Conservation (phyloP, 1,140 invertebrate species). For the Argopecten irradians region DNA sequence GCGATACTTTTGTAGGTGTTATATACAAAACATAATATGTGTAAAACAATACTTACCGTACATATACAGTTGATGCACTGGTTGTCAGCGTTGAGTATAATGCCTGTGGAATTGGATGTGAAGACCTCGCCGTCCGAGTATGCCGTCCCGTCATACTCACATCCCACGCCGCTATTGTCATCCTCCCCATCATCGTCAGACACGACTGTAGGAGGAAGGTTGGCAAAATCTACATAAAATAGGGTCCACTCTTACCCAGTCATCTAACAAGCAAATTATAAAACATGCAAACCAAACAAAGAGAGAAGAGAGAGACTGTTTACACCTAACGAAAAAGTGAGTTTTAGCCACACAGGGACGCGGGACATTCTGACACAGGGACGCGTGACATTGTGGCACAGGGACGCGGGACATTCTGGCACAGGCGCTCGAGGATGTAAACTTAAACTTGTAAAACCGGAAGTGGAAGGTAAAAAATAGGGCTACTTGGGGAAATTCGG, state of each 20-base stretch:
- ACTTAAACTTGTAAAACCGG: too few relatives aligned
- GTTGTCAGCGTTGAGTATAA: conserved; percentile 52
- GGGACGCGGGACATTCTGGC: too few relatives aligned
- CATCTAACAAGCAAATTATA: conserved; percentile 19
- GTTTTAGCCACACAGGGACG: neutral
- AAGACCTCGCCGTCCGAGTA: conserved; percentile 59
- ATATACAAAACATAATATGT: too few relatives aligned
- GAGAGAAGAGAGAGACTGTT: neutral
- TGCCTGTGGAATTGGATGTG: conserved; percentile 59
- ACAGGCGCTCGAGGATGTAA: too few relatives aligned
- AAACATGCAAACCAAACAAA: conserved; percentile 33
- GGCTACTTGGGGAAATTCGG: too few relatives aligned
- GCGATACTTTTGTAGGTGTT: too few relatives aligned
- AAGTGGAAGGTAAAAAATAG: too few relatives aligned
- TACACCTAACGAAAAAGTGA: neutral
- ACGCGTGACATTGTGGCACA: too few relatives aligned
- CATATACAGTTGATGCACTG: conserved; percentile 65
- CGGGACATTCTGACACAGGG: neutral
- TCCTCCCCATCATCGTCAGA: conserved; percentile 38
- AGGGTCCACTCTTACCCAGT: conserved; percentile 28
- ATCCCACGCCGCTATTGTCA: conserved; percentile 40
- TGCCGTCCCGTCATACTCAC: conserved; percentile 48
- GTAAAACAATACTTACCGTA: conserved; percentile 57
- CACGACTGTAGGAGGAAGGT: conserved; percentile 68
- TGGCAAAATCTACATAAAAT: conserved; percentile 68